Evolutionary conservation across 1,140 invertebrate genomes (phyloP).

Genomic region (Pseudomyrmex concolor): DNA sequence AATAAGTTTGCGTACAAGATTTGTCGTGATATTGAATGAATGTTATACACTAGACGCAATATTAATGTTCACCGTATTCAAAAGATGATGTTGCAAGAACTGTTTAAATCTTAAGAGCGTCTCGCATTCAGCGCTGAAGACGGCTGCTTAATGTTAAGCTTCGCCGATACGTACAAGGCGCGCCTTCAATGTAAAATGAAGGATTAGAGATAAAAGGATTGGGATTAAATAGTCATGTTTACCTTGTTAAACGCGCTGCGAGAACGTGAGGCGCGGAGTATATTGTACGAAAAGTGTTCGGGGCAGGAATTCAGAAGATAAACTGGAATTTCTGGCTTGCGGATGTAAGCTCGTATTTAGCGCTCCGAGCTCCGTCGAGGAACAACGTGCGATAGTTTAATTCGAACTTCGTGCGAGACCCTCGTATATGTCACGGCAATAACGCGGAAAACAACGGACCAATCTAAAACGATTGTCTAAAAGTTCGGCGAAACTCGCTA

Average conservation of each 20-base stretch:
- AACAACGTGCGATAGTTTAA: conserved; percentile 59
- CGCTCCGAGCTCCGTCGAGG: conserved; percentile 37
- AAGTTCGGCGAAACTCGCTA: conserved; percentile 63
- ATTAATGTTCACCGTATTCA: neutral
- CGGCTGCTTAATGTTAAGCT: neutral
- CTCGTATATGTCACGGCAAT: conserved; percentile 63
- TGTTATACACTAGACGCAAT: neutral
- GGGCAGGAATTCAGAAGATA: conserved; percentile 53
- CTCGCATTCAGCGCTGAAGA: neutral
- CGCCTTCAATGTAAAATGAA: conserved; percentile 17
- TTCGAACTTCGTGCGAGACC: conserved; percentile 53
- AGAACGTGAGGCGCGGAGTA: conserved; percentile 21
- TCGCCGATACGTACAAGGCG: neutral
- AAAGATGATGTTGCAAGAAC: neutral
- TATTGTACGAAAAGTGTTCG: conserved; percentile 56
- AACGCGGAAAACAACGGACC: conserved; percentile 70
- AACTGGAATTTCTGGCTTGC: conserved; percentile 60
- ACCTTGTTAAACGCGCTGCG: conserved; percentile 50
- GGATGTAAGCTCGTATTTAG: conserved; percentile 57
- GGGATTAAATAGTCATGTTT: conserved; percentile 49
- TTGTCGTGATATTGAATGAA: neutral
- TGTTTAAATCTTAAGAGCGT: neutral
- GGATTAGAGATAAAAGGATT: conserved; percentile 43
- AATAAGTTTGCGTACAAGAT: conserved; percentile 5
- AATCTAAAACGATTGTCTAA: conserved; percentile 73